These are phyloP conservation scores for Sula dactylatra DNA, from an alignment of 2,113 vertebrate genomes.

Conservation along the genomic window DNA sequence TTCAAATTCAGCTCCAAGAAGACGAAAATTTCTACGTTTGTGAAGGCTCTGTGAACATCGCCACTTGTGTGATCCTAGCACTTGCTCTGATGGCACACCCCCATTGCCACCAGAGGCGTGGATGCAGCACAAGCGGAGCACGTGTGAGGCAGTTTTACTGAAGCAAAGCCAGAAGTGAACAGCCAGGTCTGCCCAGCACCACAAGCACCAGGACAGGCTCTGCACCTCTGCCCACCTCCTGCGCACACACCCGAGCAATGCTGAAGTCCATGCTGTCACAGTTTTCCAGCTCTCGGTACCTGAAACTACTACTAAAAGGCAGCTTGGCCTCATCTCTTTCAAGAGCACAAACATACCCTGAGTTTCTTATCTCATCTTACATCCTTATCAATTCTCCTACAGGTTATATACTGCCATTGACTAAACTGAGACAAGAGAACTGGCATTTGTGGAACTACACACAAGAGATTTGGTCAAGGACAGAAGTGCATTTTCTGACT, in stretches of 20 bases:
- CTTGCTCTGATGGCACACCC: neutral
- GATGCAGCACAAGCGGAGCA: neutral
- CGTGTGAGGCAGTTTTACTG: neutral
- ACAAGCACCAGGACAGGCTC: neutral
- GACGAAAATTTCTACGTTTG: neutral
- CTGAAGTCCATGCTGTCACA: neutral
- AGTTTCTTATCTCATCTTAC: neutral
- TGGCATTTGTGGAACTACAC: neutral
- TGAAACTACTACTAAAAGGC: neutral
- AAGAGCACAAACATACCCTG: neutral
- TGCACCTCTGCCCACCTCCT: neutral
- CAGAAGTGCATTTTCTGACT: neutral
- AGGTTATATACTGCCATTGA: neutral
- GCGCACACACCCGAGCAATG: neutral
- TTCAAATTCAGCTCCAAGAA: neutral
- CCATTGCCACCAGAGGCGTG: fast-evolving
- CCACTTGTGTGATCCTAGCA: neutral
- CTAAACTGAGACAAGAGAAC: neutral
- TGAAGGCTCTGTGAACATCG: neutral
- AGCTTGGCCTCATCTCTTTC: neutral
- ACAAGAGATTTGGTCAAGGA: neutral
- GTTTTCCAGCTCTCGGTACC: neutral
- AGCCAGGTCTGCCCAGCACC: neutral
- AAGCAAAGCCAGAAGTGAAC: neutral
- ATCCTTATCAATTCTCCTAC: neutral